Evolutionary conservation across 2,888 invertebrate species (phyloP).

Genomic region (Drosophila neutralis): DNA sequence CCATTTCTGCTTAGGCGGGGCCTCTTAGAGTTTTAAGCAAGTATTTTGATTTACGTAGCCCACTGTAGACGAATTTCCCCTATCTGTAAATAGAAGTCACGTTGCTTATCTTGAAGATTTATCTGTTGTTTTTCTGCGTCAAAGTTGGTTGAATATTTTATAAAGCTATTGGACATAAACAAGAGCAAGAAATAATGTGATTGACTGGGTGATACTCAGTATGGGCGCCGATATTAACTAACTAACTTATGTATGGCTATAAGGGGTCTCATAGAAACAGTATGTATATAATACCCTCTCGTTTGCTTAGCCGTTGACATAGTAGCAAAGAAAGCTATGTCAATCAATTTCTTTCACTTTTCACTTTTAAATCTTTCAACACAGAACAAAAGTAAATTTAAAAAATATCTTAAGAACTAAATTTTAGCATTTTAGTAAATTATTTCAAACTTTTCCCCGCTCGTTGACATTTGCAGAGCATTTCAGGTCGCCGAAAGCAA

Average conservation of each 20-base stretch:
- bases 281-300: background rate
- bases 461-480: background rate
- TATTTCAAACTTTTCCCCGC: background rate
- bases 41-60: constrained; percentile 4
- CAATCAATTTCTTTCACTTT: background rate
- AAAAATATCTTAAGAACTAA: background rate
- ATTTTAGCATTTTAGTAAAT: too few species aligned
- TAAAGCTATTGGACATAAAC: background rate
- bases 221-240: background rate
- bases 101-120: constrained; percentile 58
- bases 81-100: constrained; percentile 33
- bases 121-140: constrained; percentile 64
- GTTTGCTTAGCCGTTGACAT: background rate
- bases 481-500: background rate
- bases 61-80: constrained; percentile 33
- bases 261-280: background rate
- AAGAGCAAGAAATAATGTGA: background rate
- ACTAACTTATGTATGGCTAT: background rate
- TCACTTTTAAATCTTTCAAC: background rate
- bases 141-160: constrained; percentile 32
- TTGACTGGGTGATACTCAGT: constrained; percentile 7
- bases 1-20: constrained; percentile 82
- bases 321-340: background rate
- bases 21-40: constrained; percentile 70
- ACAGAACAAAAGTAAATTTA: background rate